A percentile compares a stretch with the other conserved stretches of the same genome.
Evolutionary conservation across 1,140 invertebrate genomes (phyloP).

Genomic region (Aporrectodea caliginosa): DNA sequence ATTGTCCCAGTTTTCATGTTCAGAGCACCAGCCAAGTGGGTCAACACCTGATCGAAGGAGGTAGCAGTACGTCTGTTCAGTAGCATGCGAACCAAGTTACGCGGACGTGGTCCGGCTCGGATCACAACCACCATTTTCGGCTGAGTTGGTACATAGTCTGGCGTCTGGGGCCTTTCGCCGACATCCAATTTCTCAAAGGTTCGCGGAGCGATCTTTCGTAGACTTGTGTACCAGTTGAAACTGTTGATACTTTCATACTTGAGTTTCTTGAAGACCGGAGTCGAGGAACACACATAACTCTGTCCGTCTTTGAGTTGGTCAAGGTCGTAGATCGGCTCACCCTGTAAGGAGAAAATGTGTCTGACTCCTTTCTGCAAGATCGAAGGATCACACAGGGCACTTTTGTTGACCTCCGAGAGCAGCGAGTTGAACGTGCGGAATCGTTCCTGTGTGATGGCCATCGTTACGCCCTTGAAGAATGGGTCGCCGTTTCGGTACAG

Average conservation of each 20-base stretch:
- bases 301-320: constrained; percentile 83
- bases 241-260: constrained; percentile 58
- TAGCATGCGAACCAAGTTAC: constrained; percentile 81
- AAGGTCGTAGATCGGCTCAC: constrained; percentile 59
- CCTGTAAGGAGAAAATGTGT: constrained; percentile 76
- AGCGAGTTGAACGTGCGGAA: constrained; percentile 86
- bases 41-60: constrained; percentile 86
- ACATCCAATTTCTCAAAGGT: no score
- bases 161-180: background rate
- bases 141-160: constrained; percentile 47
- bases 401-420: constrained; percentile 75
- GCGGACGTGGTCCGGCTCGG: constrained; percentile 84
- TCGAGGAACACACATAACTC: constrained; percentile 86
- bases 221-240: constrained; percentile 62
- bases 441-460: constrained; percentile 80
- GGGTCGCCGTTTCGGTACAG: constrained; percentile 94
- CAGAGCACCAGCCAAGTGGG: constrained; percentile 80
- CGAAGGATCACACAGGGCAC: constrained; percentile 49
- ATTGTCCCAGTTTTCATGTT: constrained; percentile 93
- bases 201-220: background rate
- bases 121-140: constrained; percentile 89
- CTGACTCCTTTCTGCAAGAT: constrained; percentile 80
- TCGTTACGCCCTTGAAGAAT: constrained; percentile 83
- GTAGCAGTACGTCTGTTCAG: constrained; percentile 92
- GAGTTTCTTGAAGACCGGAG: constrained; percentile 39